phyloP scores from a whole-genome alignment of 2,888 invertebrate species.

The Cantharis rufa region DNA sequence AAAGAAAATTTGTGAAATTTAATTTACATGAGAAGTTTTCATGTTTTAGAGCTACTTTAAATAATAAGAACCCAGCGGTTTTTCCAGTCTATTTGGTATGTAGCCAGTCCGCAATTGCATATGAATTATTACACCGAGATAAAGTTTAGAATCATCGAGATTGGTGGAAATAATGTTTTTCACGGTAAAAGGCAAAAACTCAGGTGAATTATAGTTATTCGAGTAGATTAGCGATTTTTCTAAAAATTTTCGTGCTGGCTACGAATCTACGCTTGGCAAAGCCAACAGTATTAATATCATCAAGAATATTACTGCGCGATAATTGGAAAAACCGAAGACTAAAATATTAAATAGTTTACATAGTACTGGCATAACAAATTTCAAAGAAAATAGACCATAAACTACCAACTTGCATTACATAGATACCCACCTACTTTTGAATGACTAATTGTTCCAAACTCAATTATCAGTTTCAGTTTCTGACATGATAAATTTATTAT shows the following conservation, averaged over 20 bases:
- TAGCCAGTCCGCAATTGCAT: neutral
- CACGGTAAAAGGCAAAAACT: neutral
- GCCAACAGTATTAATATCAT: neutral
- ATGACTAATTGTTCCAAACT: neutral
- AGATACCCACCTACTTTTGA: neutral
- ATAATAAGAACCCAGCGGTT: too few relatives aligned
- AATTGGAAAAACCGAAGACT: neutral
- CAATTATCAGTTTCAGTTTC: neutral
- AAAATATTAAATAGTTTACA: neutral
- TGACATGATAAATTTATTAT: neutral
- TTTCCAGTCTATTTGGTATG: neutral
- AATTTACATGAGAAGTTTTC: too few relatives aligned
- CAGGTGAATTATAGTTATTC: neutral
- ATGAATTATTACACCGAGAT: neutral
- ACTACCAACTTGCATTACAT: neutral
- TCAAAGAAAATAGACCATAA: neutral
- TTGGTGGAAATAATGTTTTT: neutral
- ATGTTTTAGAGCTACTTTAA: too few relatives aligned
- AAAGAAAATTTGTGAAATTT: too few relatives aligned
- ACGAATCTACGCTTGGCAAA: neutral
- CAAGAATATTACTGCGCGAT: neutral
- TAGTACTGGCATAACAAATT: neutral
- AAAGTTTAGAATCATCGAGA: neutral
- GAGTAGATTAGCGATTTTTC: neutral
- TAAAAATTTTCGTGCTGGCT: neutral